Evolutionary conservation across 2,888 invertebrate genomes (phyloP).

Genomic region (Eupithecia insigniata): DNA sequence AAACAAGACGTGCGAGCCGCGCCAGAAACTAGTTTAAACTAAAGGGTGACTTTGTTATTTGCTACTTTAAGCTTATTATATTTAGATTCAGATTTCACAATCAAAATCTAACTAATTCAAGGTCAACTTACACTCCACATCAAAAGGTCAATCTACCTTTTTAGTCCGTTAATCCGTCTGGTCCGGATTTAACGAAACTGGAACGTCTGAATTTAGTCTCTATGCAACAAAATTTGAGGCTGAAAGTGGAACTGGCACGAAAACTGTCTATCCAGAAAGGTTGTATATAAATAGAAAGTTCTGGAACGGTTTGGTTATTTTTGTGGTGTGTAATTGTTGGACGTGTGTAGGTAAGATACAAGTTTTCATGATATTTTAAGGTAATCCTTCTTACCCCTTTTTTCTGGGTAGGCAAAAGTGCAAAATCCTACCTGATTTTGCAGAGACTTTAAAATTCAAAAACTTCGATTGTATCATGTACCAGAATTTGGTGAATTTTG

Average conservation of each 20-base stretch:
- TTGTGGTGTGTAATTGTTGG: constrained; percentile 26
- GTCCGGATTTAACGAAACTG: constrained; percentile 6
- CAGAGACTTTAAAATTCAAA: too few species aligned
- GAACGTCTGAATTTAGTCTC: constrained; percentile 9
- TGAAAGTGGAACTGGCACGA: constrained; percentile 11
- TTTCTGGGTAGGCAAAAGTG: background rate
- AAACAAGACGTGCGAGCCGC: too few species aligned
- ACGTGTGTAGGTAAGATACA: background rate
- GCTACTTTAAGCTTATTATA: background rate
- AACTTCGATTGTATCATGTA: too few species aligned
- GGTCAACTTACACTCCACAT: constrained; percentile 5
- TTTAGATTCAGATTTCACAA: background rate
- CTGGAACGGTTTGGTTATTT: constrained; percentile 29
- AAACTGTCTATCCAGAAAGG: constrained; percentile 27
- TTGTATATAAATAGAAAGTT: constrained; percentile 35
- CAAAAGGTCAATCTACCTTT: constrained; percentile 16
- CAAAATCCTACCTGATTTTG: too few species aligned
- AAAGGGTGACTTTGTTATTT: too few species aligned
- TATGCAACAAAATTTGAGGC: background rate
- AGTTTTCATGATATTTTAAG: background rate
- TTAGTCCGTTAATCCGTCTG: constrained; percentile 23
- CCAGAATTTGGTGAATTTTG: too few species aligned
- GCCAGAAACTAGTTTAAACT: background rate
- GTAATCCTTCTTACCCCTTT: background rate
- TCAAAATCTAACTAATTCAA: background rate